Conservation (phyloP, 2,888 invertebrate species). For the Melitaea athalia region DNA sequence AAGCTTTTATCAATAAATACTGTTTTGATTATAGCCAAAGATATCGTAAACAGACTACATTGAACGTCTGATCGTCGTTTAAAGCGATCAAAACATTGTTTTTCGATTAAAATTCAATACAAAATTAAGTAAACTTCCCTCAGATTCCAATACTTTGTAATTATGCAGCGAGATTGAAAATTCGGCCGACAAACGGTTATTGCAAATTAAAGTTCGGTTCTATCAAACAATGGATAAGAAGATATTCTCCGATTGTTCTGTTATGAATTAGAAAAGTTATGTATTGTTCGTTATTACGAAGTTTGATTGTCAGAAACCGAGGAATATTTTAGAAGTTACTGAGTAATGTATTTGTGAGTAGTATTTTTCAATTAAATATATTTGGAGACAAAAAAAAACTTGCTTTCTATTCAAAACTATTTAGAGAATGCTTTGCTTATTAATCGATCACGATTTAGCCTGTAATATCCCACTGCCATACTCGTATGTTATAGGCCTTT, state of each 20-base stretch:
- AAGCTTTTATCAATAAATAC: too few species aligned
- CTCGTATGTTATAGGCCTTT: too few species aligned
- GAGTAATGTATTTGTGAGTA: background rate
- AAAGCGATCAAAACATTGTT: background rate
- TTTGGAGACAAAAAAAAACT: too few species aligned
- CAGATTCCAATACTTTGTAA: constrained; percentile 1
- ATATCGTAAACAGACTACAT: too few species aligned
- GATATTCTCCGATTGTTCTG: constrained; percentile 30
- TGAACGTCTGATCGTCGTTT: background rate
- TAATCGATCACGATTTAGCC: too few species aligned
- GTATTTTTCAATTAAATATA: background rate
- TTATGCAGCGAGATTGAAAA: constrained; percentile 4
- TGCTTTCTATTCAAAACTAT: too few species aligned
- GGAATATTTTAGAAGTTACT: background rate
- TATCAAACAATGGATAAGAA: constrained; percentile 24
- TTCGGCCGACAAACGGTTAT: constrained; percentile 2
- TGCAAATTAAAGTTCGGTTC: constrained; percentile 2
- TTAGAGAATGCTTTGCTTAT: too few species aligned
- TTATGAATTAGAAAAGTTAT: constrained; percentile 44
- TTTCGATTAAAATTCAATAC: constrained; percentile 5
- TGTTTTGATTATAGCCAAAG: background rate
- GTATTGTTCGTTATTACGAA: constrained; percentile 36
- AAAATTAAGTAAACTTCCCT: constrained; percentile 3
- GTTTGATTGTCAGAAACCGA: constrained; percentile 24
- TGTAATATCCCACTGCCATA: too few species aligned